Percentiles rank a stretch among this genome's conserved stretches.
These are phyloP conservation scores for Trissolcus brochymenae DNA, from an alignment of 2,888 invertebrate genomes.

Conservation along the genomic window DNA sequence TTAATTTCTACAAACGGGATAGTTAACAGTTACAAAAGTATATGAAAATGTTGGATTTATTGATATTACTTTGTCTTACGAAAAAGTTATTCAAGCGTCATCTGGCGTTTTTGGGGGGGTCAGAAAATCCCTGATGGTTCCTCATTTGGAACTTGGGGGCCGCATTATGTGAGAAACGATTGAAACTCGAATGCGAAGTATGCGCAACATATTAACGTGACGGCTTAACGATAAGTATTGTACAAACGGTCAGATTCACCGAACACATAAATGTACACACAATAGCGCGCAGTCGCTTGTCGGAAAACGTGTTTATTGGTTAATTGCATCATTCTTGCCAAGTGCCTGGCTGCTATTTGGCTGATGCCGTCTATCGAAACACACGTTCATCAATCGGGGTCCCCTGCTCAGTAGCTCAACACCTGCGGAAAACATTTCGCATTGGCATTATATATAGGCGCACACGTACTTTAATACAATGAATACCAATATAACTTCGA, in stretches of 20 bases:
- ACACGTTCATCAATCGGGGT: neutral
- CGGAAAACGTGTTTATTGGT: conserved; percentile 72
- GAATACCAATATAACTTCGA: no score
- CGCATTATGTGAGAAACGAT: neutral
- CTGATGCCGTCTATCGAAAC: conserved; percentile 65
- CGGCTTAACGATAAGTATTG: conserved; percentile 38
- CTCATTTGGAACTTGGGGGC: neutral
- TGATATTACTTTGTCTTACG: no score
- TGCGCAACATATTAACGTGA: conserved; percentile 17
- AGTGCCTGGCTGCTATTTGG: conserved; percentile 67
- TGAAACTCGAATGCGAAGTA: no score
- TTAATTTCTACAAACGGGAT: no score
- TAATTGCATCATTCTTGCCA: conserved; percentile 74
- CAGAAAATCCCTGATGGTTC: no score
- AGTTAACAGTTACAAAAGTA: no score
- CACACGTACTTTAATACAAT: no score
- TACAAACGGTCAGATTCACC: conserved; percentile 32
- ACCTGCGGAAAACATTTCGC: conserved; percentile 63
- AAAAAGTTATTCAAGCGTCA: no score
- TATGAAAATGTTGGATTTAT: no score
- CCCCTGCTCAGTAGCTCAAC: conserved; percentile 49
- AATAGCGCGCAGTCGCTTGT: conserved; percentile 48
- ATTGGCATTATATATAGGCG: conserved; percentile 12
- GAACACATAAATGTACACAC: conserved; percentile 18
- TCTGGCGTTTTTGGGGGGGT: no score